Base-by-base conservation (phyloP, 1,140 invertebrate genomes). In the Grapholita molesta region DNA sequence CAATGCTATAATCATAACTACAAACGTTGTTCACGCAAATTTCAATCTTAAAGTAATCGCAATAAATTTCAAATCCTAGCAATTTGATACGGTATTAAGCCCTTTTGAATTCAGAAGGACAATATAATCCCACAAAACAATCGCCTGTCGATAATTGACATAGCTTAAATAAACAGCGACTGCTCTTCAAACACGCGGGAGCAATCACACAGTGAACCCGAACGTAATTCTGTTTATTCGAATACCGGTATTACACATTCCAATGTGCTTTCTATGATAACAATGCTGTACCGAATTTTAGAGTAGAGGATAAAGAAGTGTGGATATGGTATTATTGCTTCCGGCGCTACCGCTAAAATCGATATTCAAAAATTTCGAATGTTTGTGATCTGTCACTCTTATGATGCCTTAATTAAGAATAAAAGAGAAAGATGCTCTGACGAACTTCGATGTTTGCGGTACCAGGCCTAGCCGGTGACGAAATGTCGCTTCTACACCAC, bases 231-330 rank as follows among this genome's bases (percentile, higher is more conserved):
- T 28, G 83, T 75, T 84, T 77, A 74, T 80, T 77, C 72, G 73
- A 76, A 83, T 80, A 80, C 85, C 79, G 77, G 85, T 87, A 82
- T 83, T 86, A 85, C 81, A 83, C 83, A 84, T 82, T 83, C 79
- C 83, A 79, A 82, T 76, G 77, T 82, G 85, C 79, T 87, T 84
- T 87, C 85, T 87, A 87, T 76, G 74, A 87, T 79, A 87, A 87
- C 78, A 85, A 70, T 70, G 69, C 80, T 65, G 61, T 73, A 75
- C 71, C 71, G 75, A 79, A 82, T 85, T 79, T 80, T 75, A 21
- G 32, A 35, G 64, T 77, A 42, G 61, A 69, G 52, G 52, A 35
- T 55, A 25, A 35, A 6, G 1, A 38, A 69, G 7, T 35, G 23
- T 77, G 70, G 78, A 80, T 76, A 61, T 25, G 73, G 55, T 25